Base-by-base conservation (phyloP, 2,113 vertebrate genomes). In the Morone saxatilis region DNA sequence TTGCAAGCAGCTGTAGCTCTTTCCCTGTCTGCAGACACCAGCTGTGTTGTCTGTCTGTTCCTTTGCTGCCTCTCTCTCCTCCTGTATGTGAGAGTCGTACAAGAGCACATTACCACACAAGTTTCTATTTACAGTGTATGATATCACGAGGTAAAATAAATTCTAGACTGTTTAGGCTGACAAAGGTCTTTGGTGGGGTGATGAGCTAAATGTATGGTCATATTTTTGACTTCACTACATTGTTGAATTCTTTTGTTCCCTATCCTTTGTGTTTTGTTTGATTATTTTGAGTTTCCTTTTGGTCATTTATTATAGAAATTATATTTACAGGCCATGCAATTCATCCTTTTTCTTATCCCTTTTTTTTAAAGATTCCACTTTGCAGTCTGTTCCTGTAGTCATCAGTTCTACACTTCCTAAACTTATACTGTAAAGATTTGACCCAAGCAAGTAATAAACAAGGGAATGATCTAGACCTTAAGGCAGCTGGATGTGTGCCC, bases 141-240 rank as follows among this genome's bases (percentile, higher is more conserved):
- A 61, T 74, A 76, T 89, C 90, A 86, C 73, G 10, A 59, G 75
- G 76, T 63, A 40, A 86, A 72, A 25, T 72, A 69, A 86, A 86
- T 87, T 57, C 69, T 41, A 72, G 13, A 63, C 71, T 17, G 36
- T 76, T 62, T 80, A 11, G 31, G 40, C 22, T 45, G 69, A 62
- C 22, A 78, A 70, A 81, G 41, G 19, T 51, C 12, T 56, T 68
- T 53, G 7, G 66, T 14, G 7, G 17, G n/a, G 25, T 81, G 6
- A 56, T 11, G 19, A 16, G 45, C 6, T 20, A 48, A 48, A 69
- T 41, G 17, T 38, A 25, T 45, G n/a, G 4, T 43, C 12, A 25
- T 43, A 4, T 63, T 81, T 60, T 19, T 54, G 43, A 48, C n/a
- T 65, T 70, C 20, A 14, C 25, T 1, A 3, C 31, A 38, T 4